Percentiles rank a stretch among this genome's conserved stretches.
Conservation (phyloP, 2,113 vertebrate species). For the Apodemus sylvaticus region DNA sequence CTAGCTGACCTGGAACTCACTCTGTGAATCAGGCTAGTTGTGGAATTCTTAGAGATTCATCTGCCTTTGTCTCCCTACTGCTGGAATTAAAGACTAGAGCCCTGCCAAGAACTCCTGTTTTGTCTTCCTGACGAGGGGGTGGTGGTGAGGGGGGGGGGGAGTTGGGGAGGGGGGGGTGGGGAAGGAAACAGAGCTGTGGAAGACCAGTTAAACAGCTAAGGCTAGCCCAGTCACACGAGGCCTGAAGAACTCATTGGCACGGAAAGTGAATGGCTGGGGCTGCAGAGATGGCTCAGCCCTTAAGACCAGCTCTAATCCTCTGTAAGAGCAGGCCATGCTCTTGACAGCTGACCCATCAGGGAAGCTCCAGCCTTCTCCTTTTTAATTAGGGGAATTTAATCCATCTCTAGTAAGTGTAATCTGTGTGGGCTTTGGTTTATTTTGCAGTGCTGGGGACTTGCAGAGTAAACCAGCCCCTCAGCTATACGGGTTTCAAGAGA, state of each 20-base stretch:
- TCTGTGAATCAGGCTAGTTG: neutral
- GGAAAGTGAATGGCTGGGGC: neutral
- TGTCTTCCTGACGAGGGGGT: neutral
- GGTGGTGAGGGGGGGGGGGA: too few relatives aligned
- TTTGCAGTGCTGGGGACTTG: neutral
- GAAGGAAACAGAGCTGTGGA: neutral
- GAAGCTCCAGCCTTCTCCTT: neutral
- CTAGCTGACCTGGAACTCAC: too few relatives aligned
- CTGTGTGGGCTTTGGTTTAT: neutral
- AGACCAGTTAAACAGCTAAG: too few relatives aligned
- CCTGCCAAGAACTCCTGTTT: neutral
- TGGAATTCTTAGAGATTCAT: neutral
- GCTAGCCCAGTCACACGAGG: neutral
- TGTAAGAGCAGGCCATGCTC: neutral
- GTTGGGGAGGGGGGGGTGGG: too few relatives aligned
- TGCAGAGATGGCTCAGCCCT: neutral
- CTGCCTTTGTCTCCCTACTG: neutral
- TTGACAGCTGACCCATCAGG: neutral
- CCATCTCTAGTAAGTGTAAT: neutral
- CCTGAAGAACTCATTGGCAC: neutral
- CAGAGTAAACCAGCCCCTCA: neutral
- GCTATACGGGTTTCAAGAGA: neutral
- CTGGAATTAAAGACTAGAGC: neutral
- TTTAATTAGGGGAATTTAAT: neutral
- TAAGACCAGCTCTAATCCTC: neutral